Base-by-base conservation (phyloP, 2,888 invertebrate genomes). In the Endomychus coccineus region DNA sequence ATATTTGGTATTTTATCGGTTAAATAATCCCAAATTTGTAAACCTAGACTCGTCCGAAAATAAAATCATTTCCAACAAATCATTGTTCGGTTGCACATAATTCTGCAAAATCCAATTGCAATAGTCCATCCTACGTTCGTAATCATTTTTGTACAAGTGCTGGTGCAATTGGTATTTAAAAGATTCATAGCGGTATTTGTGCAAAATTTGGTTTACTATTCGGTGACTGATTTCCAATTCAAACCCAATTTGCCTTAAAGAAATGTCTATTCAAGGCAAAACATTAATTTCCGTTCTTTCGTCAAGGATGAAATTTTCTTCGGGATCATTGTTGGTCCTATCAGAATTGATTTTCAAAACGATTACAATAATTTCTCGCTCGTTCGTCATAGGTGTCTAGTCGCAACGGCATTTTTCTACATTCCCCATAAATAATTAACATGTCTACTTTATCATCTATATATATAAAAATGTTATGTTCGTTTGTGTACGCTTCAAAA, bases 21-120 rank as follows among this genome's bases (percentile, higher is more conserved):
- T 32, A 22, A 32, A 32, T 22, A 32, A 23, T 9, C 32, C 32
- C 4, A 32, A 4, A 32, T 32, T 32, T 3, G 32, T 32, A 22
- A 27, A 27, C 12, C 10, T 27, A 3, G 27, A 27, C 13, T 27
- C 27, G 9, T 27, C 27, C 3, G 13, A 12, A 22, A 32, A 32
- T 22, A 32, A 24, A 22, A 22, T 32, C 11, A 3, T 32, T 19
- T 10, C n/a, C 23, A 32, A 11, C 3, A 32, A 32, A 5, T 4
- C 14, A 32, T 32, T 32, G 11, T 32, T 22, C 13, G 5, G 11
- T 13, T 19, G 12, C 9, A 29, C 16, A 29, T 29, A 13, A 29
- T 29, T 29, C 9, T 29, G 14, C 12, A 29, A 13, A 7, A 29
- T 29, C 13, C 29, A 13, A 14, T 15, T 11, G 6, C 29, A 29